These are phyloP conservation scores for Crenuchus spilurus DNA, from an alignment of 2,797 vertebrate genomes.

Conservation along the genomic window DNA sequence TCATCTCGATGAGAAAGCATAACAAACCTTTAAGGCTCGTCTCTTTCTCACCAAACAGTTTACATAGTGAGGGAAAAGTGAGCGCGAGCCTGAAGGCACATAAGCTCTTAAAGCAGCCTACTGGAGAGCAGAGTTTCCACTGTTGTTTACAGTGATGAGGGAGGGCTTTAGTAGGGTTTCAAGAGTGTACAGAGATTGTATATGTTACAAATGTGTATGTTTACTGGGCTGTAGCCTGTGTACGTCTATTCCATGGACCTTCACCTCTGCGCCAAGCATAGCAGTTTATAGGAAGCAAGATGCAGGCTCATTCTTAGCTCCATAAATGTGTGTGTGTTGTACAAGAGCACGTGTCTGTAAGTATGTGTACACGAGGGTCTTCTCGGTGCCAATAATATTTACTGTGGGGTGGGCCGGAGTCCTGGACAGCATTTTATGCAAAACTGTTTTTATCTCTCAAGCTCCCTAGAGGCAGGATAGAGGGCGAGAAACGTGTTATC, in stretches of 20 bases:
- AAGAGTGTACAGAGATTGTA: background rate
- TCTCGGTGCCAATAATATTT: slow-evolving; percentile 6
- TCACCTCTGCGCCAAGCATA: background rate
- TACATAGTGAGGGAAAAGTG: background rate
- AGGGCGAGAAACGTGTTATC: no score
- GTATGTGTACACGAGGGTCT: background rate
- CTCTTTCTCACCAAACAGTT: slow-evolving; percentile 20
- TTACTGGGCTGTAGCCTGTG: background rate
- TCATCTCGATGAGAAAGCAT: slow-evolving; percentile 11
- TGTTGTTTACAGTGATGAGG: slow-evolving; percentile 25
- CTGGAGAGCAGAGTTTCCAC: slow-evolving; percentile 13
- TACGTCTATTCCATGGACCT: background rate
- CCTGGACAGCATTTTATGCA: slow-evolving; percentile 37
- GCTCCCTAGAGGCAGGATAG: slow-evolving; percentile 31
- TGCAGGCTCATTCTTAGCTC: background rate
- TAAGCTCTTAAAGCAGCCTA: slow-evolving; percentile 18
- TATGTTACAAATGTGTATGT: slow-evolving; percentile 1
- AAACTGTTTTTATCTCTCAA: slow-evolving; percentile 32
- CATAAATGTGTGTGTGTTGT: background rate
- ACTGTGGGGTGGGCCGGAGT: background rate
- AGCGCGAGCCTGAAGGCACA: slow-evolving; percentile 12
- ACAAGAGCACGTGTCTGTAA: slow-evolving; percentile 5
- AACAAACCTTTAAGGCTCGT: background rate
- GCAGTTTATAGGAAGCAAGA: background rate
- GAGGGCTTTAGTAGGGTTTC: background rate